These are phyloP conservation scores for Lithophane semibrunnea DNA, from an alignment of 2,888 invertebrate genomes.

Conservation along the genomic window DNA sequence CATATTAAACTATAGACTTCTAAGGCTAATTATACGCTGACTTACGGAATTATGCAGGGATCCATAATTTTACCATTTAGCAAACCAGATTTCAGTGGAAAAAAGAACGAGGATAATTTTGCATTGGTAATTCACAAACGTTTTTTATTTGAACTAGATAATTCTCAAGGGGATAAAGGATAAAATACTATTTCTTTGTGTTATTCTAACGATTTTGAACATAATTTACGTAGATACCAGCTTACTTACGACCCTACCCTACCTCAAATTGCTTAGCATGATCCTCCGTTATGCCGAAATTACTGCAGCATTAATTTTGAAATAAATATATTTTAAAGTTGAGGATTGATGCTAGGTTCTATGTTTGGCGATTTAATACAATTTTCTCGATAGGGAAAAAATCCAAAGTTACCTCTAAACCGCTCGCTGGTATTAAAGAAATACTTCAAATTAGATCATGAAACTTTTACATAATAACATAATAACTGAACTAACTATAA, in stretches of 20 bases:
- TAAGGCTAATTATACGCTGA: constrained; percentile 28
- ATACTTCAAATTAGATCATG: too few species aligned
- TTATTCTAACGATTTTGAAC: constrained; percentile 36
- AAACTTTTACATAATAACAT: too few species aligned
- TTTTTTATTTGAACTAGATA: constrained; percentile 53
- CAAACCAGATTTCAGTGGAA: constrained; percentile 45
- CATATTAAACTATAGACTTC: constrained; percentile 18
- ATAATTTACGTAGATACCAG: neutral
- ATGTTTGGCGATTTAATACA: too few species aligned
- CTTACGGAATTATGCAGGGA: constrained; percentile 56
- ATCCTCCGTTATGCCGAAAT: too few species aligned
- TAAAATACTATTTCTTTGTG: constrained; percentile 48
- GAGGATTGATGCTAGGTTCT: too few species aligned
- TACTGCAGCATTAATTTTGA: too few species aligned
- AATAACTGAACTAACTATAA: too few species aligned
- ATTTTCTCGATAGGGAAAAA: too few species aligned
- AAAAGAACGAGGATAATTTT: constrained; percentile 49
- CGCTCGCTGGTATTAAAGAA: too few species aligned
- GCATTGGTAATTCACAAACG: constrained; percentile 41
- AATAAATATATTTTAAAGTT: too few species aligned
- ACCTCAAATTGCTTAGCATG: too few species aligned
- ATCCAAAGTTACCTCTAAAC: too few species aligned
- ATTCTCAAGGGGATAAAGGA: constrained; percentile 37
- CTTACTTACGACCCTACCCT: neutral
- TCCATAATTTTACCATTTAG: constrained; percentile 48